These are phyloP conservation scores for Aldabrachelys gigantea DNA, from an alignment of 2,113 vertebrate species.

Conservation along the genomic window DNA sequence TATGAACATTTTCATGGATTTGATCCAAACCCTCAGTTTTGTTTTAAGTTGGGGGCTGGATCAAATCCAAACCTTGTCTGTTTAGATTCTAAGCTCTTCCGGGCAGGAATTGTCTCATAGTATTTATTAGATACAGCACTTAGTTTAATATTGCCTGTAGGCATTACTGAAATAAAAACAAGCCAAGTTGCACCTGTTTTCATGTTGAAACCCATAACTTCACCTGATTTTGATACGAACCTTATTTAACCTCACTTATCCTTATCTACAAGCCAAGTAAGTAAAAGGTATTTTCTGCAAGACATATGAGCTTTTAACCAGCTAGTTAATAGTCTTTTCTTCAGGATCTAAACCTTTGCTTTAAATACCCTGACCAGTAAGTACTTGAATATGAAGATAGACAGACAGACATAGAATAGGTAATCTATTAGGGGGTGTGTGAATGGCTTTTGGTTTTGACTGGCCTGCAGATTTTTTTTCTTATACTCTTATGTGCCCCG, in stretches of 20 bases:
- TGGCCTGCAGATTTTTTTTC: background rate
- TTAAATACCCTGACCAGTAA: background rate
- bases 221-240: background rate
- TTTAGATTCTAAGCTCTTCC: background rate
- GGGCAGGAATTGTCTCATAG: background rate
- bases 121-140: background rate
- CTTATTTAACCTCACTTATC: background rate
- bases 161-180: background rate
- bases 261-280: background rate
- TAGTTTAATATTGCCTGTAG: background rate
- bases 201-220: slow-evolving; percentile 19
- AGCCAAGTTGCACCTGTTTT: background rate
- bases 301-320: background rate
- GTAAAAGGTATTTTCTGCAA: background rate
- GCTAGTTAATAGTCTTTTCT: background rate
- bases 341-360: background rate
- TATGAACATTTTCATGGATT: background rate
- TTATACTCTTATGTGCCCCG: background rate
- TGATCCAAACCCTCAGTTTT: background rate
- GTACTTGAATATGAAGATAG: background rate
- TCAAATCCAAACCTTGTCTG: background rate
- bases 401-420: background rate
- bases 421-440: background rate
- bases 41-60: background rate
- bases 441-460: background rate